phyloP scores from a whole-genome alignment of 2,888 invertebrate genomes.

The Xestia sexstrigata region DNA sequence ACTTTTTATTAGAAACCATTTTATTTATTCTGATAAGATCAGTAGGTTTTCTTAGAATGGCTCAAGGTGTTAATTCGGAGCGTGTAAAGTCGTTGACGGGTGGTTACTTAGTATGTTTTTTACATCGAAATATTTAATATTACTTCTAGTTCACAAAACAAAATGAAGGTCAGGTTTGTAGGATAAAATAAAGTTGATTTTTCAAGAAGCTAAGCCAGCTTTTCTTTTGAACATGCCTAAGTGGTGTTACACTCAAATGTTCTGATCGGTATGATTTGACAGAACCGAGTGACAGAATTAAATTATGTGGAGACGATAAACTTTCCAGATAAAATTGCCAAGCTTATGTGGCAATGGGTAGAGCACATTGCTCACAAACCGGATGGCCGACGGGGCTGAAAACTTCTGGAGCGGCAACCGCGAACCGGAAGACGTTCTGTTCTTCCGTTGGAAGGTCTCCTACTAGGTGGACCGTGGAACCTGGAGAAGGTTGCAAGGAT shows the following conservation, averaged over 20 bases:
- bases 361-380: no score
- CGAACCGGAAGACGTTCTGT: no score
- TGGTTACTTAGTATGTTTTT: not conserved
- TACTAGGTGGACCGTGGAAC: no score
- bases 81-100: conserved; percentile 37
- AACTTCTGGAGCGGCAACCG: no score
- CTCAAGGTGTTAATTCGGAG: conserved; percentile 18
- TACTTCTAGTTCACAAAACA: not conserved
- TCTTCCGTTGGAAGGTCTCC: no score
- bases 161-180: not conserved
- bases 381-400: no score
- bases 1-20: conserved; percentile 37
- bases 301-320: not conserved
- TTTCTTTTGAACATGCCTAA: not conserved
- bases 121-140: not conserved
- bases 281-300: not conserved
- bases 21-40: conserved; percentile 43
- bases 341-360: no score
- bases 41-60: conserved; percentile 4
- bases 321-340: not conserved
- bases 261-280: not conserved
- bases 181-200: not conserved
- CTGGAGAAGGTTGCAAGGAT: no score
- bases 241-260: not conserved
- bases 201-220: not conserved